Base-by-base conservation (phyloP, 2,888 invertebrate genomes). In the Troilus luridus region DNA sequence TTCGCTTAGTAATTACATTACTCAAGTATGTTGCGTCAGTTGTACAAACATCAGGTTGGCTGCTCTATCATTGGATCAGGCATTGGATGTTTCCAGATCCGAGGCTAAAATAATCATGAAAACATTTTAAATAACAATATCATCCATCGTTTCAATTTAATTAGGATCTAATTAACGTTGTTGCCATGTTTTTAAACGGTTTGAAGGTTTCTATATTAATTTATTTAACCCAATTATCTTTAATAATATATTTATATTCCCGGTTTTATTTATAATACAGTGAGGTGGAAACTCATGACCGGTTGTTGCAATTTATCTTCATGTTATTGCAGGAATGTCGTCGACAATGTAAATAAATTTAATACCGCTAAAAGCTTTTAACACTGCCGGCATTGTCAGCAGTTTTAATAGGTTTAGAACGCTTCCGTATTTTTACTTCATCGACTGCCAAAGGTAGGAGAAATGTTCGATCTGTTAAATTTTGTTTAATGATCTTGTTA, bases 111-210 rank as follows among this genome's bases (percentile, higher is more conserved):
- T 77, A 77, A 77, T 77, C 19, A 41, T 77, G 72, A 77, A 77
- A 41, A 77, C 72, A 77, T 77, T 77, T 77, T 41, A 41, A 77
- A 64, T 64, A 24, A 64, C n/a, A 24, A n/a, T 64, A 64, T 64
- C 64, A 64, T n/a, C n/a, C 64, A 24, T 64, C n/a, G 9, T 10
- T 24, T 64, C 64, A 64, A 64, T 64, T 64, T 64, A 24, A 64
- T n/a, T 11, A 11, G 5, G 14, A 64, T n/a, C 11, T n/a, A 64
- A n/a, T 64, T 64, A n/a, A 2, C 62, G 19, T 62, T 62, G 21
- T 19, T n/a, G 7, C n/a, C 64, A 10, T 24, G 11, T 64, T 64
- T 64, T n/a, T n/a, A 64, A 64, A 64, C 12, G 24, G 3, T 64
- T 62, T 11, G n/a, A 64, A 77, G 72, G 27, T 8, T 77, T 19